phyloP scores from a whole-genome alignment of 2,797 vertebrate genomes.

The Emys orbicularis region DNA sequence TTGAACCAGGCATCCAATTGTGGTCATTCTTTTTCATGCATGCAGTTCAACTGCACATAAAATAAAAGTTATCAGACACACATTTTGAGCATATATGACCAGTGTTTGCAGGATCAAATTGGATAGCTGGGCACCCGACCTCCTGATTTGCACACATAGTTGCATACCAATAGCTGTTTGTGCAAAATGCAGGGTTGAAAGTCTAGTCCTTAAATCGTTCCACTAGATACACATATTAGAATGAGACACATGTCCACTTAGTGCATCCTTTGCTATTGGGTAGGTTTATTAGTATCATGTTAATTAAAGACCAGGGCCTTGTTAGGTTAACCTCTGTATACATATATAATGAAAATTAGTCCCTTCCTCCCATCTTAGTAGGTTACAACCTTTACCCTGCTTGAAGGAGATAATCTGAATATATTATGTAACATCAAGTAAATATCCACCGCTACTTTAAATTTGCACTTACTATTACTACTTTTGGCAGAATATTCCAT shows the following conservation, averaged over 20 bases:
- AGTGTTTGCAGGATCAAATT: background rate
- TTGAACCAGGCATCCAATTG: background rate
- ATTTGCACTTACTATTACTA: background rate
- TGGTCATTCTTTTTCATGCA: background rate
- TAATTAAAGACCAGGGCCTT: constrained; percentile 54
- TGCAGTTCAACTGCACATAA: background rate
- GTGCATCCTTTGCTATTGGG: constrained; percentile 54
- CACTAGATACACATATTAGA: constrained; percentile 42
- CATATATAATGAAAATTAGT: constrained; percentile 66
- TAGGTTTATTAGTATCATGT: constrained; percentile 64
- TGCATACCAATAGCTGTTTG: constrained; percentile 32
- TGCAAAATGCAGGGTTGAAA: constrained; percentile 67
- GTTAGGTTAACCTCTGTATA: constrained; percentile 57
- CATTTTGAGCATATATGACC: constrained; percentile 61
- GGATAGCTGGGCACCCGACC: background rate
- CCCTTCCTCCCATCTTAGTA: constrained; percentile 55
- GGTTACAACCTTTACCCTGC: constrained; percentile 63
- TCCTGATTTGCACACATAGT: constrained; percentile 63
- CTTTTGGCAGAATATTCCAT: constrained; percentile 1
- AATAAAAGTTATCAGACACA: constrained; percentile 29
- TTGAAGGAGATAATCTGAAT: constrained; percentile 54
- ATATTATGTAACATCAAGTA: constrained; percentile 49
- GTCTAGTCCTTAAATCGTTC: constrained; percentile 60
- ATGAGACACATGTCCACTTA: constrained; percentile 60
- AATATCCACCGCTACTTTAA: constrained; percentile 40